These are phyloP conservation scores for Zingel zingel DNA, from an alignment of 2,113 vertebrate species.

Conservation along the genomic window DNA sequence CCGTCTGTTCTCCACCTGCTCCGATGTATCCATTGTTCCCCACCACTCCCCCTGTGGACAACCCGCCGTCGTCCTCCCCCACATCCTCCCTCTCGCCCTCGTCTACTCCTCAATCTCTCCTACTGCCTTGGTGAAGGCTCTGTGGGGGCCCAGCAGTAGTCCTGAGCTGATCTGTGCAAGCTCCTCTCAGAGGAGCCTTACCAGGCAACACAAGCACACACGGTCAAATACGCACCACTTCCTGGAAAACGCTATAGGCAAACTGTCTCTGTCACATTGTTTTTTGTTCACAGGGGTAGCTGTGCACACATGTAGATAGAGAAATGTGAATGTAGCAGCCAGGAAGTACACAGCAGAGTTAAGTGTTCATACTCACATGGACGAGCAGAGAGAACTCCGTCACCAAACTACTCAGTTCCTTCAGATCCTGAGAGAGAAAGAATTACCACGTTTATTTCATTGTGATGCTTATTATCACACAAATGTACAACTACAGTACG, in stretches of 20 bases:
- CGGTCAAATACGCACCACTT: conserved; percentile 44
- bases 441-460: neutral
- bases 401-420: conserved; percentile 91
- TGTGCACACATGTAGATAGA: conserved; percentile 36
- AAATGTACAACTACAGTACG: conserved; percentile 6
- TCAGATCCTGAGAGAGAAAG: conserved; percentile 86
- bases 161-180: conserved; percentile 62
- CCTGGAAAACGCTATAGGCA: conserved; percentile 47
- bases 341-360: conserved; percentile 3
- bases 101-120: conserved; percentile 48
- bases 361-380: conserved; percentile 88
- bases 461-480: conserved; percentile 11
- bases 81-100: conserved; percentile 41
- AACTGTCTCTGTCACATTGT: conserved; percentile 36
- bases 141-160: conserved; percentile 61
- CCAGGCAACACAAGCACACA: conserved; percentile 62
- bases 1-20: conserved; percentile 82
- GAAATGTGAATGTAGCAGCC: conserved; percentile 12
- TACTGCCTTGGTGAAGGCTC: conserved; percentile 44
- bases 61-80: conserved; percentile 3
- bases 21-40: conserved; percentile 62
- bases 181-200: conserved; percentile 67
- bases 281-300: conserved; percentile 27
- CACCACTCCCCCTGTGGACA: conserved; percentile 55
- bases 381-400: conserved; percentile 92